Evolutionary conservation across 1,140 invertebrate species (phyloP).

Genomic region (Chironomus tepperi): DNA sequence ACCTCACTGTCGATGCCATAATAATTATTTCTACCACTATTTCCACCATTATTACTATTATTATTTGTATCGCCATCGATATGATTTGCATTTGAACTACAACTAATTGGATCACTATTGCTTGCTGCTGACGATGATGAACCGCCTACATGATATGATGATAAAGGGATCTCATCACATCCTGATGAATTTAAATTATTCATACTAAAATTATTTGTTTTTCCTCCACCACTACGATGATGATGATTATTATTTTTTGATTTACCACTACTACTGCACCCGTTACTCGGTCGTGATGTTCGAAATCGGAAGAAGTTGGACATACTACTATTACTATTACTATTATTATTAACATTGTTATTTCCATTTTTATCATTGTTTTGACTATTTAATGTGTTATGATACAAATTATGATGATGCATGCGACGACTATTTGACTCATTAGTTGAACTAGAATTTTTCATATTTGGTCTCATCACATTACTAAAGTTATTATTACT

Average conservation of each 20-base stretch:
- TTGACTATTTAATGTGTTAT: background rate
- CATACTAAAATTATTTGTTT: conserved; percentile 24
- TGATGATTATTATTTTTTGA: background rate
- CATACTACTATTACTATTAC: background rate
- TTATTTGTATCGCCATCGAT: conserved; percentile 27
- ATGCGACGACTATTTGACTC: conserved; percentile 3
- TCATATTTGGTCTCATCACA: background rate
- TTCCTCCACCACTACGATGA: conserved; percentile 25
- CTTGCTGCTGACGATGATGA: background rate
- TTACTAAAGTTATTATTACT: background rate
- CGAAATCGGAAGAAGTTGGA: background rate
- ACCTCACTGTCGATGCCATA: conserved; percentile 35
- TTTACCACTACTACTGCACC: background rate
- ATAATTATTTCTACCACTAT: conserved; percentile 22
- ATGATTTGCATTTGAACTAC: conserved; percentile 25
- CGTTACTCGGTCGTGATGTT: background rate
- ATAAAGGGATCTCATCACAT: conserved; percentile 26
- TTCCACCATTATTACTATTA: conserved; percentile 24
- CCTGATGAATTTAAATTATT: conserved; percentile 25
- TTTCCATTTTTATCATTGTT: background rate
- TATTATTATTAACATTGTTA: background rate
- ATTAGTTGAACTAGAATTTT: conserved; percentile 19
- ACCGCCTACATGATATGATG: background rate
- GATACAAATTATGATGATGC: conserved; percentile 4
- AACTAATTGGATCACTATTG: conserved; percentile 26